Evolutionary conservation across 2,888 invertebrate species (phyloP).

Genomic region (Mallateleia sp.): DNA sequence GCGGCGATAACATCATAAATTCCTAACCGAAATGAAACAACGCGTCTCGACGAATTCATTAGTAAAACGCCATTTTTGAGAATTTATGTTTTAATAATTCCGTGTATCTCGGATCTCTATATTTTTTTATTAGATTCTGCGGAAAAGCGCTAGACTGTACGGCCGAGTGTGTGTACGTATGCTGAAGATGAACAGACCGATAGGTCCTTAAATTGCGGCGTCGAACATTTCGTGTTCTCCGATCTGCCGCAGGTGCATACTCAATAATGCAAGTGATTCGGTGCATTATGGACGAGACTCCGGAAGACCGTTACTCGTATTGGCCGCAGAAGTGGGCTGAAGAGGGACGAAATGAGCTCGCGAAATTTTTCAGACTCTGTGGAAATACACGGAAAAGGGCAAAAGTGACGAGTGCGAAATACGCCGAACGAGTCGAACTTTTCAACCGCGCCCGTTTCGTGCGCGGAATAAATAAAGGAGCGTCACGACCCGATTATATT

Average conservation of each 20-base stretch:
- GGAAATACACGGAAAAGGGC: constrained; percentile 48
- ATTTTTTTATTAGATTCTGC: too few relatives aligned
- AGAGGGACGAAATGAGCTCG: constrained; percentile 63
- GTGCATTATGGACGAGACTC: constrained; percentile 83
- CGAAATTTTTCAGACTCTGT: constrained; percentile 80
- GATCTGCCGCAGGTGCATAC: constrained; percentile 81
- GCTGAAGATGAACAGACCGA: too few relatives aligned
- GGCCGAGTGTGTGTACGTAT: too few relatives aligned
- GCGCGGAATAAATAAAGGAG: constrained; percentile 11
- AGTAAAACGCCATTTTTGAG: too few relatives aligned
- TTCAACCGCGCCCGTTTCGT: constrained; percentile 33
- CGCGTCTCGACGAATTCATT: too few relatives aligned
- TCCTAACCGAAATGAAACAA: too few relatives aligned
- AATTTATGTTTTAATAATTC: too few relatives aligned
- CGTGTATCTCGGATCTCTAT: too few relatives aligned
- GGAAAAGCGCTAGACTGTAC: too few relatives aligned
- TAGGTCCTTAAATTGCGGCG: too few relatives aligned
- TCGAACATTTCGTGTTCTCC: too few relatives aligned
- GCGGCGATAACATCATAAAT: too few relatives aligned
- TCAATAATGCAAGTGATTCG: constrained; percentile 84
- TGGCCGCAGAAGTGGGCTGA: constrained; percentile 68
- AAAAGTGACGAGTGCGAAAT: constrained; percentile 63
- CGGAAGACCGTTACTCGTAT: constrained; percentile 74
- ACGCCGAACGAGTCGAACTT: constrained; percentile 48
- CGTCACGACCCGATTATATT: neutral